Base-by-base conservation (phyloP, 2,888 invertebrate species). In the Stramonita haemastoma region DNA sequence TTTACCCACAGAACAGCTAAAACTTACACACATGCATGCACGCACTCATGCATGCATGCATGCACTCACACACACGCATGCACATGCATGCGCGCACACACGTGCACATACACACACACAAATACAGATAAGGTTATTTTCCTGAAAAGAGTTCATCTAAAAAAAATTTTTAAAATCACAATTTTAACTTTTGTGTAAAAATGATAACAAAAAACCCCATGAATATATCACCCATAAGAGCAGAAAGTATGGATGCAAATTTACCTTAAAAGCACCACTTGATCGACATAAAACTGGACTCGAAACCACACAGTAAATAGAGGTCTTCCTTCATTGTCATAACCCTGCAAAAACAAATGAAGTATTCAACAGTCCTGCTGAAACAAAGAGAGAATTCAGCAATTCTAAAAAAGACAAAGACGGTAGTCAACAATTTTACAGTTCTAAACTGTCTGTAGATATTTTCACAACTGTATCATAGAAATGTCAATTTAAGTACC, bases 241-340 rank as follows among this genome's bases (percentile, higher is more conserved):
- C 13, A 17, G 46, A 46, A 46, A 46, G 46, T 46, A 46, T 46
- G 46, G 46, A 46, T 46, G 46, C 46, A 46, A 46, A n/a, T 94
- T 96, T 96, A 97, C 97, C 98, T 97, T 95, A 98, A 97, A 92
- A 98, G 97, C 94, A 98, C 97, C 91, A 98, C 98, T 95, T 98
- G 98, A 96, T 98, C 98, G 95, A 98, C 98, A 96, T 98, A 98
- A 96, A 98, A 98, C 96, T 98, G 98, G 95, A 99, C 98, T 93
- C 98, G 97, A 96, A 99, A 97, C 96, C 98, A 98, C 96, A 99
- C 93, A 94, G 98, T 98, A 95, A 99, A 97, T 91, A 98, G 97
- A 91, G 98, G 98, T 95, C 98, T 97, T 93, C 98, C 98, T 96
- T 98, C 98, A 96, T 98, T 92, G 92, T 95, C 95, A 89, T 93